phyloP scores from a whole-genome alignment of 1,140 invertebrate species.

The Agrilus planipennis region DNA sequence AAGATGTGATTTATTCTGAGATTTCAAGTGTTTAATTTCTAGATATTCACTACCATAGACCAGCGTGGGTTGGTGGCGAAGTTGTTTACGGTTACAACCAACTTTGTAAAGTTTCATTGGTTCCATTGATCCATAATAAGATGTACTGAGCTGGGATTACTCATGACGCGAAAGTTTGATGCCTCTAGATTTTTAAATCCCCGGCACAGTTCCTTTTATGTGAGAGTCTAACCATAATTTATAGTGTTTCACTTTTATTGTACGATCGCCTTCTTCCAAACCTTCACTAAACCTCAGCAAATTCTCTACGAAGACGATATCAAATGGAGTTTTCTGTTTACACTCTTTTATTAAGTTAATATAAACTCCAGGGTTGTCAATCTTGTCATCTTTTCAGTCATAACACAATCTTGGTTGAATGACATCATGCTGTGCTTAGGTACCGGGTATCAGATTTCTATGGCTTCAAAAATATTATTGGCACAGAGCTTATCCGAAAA shows the following conservation, averaged over 20 bases:
- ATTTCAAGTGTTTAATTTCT: background rate
- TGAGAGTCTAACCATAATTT: background rate
- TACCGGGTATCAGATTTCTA: too few species aligned
- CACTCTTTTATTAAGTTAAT: constrained; percentile 7
- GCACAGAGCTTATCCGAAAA: constrained; percentile 9
- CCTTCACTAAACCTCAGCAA: constrained; percentile 6
- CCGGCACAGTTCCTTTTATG: background rate
- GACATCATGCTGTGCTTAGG: too few species aligned
- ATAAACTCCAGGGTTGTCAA: constrained; percentile 6
- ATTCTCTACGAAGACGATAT: constrained; percentile 3
- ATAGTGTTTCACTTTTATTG: constrained; percentile 2
- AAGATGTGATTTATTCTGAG: background rate
- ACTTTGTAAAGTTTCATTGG: constrained; percentile 1
- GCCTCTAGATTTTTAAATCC: background rate
- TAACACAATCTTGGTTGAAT: constrained; percentile 6
- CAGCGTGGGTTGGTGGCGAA: too few species aligned
- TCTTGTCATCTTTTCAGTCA: constrained; percentile 7
- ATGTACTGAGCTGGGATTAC: background rate
- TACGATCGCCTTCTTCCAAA: background rate
- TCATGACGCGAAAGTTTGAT: background rate
- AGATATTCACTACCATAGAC: background rate
- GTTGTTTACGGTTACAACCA: background rate
- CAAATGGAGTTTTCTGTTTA: constrained; percentile 8
- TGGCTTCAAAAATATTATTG: constrained; percentile 6
- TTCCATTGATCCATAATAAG: background rate